Conservation (phyloP, 2,113 vertebrate genomes). For the Oxyura jamaicensis region DNA sequence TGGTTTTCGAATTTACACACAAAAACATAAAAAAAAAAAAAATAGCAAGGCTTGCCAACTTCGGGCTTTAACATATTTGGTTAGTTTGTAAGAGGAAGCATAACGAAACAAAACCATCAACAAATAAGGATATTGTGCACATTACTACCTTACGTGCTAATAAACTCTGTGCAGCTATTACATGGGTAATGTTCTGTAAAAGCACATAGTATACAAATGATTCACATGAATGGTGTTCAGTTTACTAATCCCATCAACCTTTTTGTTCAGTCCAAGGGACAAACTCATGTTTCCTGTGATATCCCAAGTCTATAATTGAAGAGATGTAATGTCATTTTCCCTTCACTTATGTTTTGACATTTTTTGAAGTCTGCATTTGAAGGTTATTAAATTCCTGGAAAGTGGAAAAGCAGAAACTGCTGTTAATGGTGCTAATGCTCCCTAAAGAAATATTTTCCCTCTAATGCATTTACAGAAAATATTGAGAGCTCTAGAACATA, state of each 20-base stretch:
- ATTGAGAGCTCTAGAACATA: neutral
- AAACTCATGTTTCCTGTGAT: neutral
- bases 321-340: neutral
- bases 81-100: neutral
- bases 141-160: neutral
- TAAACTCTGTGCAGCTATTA: constrained; percentile 20
- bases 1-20: neutral
- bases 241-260: constrained; percentile 41
- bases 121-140: neutral
- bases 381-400: neutral
- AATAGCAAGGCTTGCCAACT: neutral
- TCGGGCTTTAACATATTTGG: neutral
- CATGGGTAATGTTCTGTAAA: constrained; percentile 37
- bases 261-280: neutral
- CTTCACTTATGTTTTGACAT: constrained; percentile 6
- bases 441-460: neutral
- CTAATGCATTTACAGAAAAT: neutral
- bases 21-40: neutral
- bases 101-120: neutral
- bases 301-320: neutral
- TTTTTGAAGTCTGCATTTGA: neutral
- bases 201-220: constrained; percentile 13
- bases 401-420: neutral
- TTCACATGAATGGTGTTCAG: neutral
- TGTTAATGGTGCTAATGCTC: neutral